A percentile compares a stretch with the other conserved stretches of the same genome.
Conservation (phyloP, 2,797 vertebrate genomes). For the Pangasius djambal region DNA sequence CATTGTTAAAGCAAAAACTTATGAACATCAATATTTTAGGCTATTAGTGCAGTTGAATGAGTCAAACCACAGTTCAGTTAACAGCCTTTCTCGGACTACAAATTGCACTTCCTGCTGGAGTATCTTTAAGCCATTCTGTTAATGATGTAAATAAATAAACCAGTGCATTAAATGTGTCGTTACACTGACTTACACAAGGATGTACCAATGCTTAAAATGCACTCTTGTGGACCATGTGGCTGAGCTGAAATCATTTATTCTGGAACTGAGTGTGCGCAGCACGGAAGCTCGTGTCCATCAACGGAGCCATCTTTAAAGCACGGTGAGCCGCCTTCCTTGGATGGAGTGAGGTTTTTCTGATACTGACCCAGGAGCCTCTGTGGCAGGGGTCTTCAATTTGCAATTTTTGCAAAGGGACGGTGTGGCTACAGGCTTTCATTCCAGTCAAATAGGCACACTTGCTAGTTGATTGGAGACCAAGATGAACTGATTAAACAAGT, state of each 20-base stretch:
- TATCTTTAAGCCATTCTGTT: not conserved
- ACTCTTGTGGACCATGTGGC: no score
- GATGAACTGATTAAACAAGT: not conserved
- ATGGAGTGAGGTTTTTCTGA: not conserved
- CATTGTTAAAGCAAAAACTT: not conserved
- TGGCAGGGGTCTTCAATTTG: not conserved
- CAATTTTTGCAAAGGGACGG: not conserved
- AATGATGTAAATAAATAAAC: not conserved
- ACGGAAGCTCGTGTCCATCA: not conserved
- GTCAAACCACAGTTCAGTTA: not conserved
- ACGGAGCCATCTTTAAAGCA: not conserved
- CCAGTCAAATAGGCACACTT: not conserved
- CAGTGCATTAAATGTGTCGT: not conserved
- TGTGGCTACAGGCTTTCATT: constrained; percentile 3
- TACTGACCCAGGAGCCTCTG: not conserved
- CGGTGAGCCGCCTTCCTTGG: not conserved
- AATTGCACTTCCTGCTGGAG: not conserved
- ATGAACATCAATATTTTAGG: not conserved
- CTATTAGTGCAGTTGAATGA: not conserved
- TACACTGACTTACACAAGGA: not conserved
- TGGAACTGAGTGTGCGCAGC: not conserved
- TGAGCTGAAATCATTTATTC: not conserved
- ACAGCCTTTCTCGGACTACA: not conserved
- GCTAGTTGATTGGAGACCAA: not conserved
- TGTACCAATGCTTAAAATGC: not conserved